Evolutionary conservation across 2,113 vertebrate species (phyloP).

Genomic region (zebrafish (Danio rerio)): GRCz12tu NC_133186.1:47509501-47510000

Average conservation of each 20-base stretch:
- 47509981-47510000: constrained; percentile 94
- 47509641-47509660: constrained; percentile 28
- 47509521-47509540: constrained; percentile 54
- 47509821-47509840: constrained; percentile 66
- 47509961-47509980: constrained; percentile 86
- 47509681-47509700: no score
- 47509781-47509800: constrained; percentile 54
- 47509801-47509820: constrained; percentile 50
- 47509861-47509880: constrained; percentile 64
- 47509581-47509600: constrained; percentile 26
- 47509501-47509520: constrained; percentile 32
- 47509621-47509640: constrained; percentile 46
- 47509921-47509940: constrained; percentile 76
- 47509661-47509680: constrained; percentile 33
- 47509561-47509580: constrained; percentile 32
- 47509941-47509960: constrained; percentile 75
- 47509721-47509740: background rate
- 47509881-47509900: constrained; percentile 75
- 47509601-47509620: constrained; percentile 44
- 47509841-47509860: constrained; percentile 70
- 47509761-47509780: background rate
- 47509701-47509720: background rate
- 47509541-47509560: constrained; percentile 33
- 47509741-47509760: background rate
- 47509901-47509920: constrained; percentile 80